Evolutionary conservation across 2,797 vertebrate genomes (phyloP).

Genomic region (Mastacembelus armatus): DNA sequence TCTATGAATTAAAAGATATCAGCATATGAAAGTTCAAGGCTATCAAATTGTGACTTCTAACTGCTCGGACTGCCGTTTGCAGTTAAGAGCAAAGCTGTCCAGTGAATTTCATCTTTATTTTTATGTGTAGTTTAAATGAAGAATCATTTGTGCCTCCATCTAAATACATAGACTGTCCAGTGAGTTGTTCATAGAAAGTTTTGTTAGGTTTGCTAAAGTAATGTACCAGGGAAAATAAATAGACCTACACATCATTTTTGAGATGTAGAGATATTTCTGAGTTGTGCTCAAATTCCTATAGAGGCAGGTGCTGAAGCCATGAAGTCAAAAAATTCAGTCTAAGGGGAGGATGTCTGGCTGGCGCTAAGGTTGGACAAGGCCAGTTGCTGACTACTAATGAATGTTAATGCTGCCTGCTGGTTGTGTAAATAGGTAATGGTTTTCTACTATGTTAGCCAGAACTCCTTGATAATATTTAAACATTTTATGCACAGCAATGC

Average conservation of each 20-base stretch:
- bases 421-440: too few species aligned
- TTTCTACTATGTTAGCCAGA: too few species aligned
- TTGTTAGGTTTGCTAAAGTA: neutral
- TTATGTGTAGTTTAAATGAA: neutral
- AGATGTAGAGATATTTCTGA: neutral
- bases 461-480: too few species aligned
- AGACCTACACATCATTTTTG: neutral
- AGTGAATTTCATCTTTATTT: constrained; percentile 6
- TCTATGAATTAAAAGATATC: constrained; percentile 17
- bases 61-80: neutral
- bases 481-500: too few species aligned
- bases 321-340: neutral
- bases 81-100: constrained; percentile 3
- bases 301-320: neutral
- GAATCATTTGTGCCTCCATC: neutral
- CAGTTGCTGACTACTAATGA: neutral
- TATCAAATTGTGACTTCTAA: constrained; percentile 27
- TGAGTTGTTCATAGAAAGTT: neutral
- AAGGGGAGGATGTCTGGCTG: neutral
- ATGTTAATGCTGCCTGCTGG: too few species aligned
- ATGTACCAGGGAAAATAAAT: neutral
- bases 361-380: neutral
- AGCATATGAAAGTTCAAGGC: constrained; percentile 41
- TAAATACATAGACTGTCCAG: neutral
- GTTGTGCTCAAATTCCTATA: neutral